phyloP scores from a whole-genome alignment of 2,888 invertebrate genomes.

The Hypolimnas misippus region DNA sequence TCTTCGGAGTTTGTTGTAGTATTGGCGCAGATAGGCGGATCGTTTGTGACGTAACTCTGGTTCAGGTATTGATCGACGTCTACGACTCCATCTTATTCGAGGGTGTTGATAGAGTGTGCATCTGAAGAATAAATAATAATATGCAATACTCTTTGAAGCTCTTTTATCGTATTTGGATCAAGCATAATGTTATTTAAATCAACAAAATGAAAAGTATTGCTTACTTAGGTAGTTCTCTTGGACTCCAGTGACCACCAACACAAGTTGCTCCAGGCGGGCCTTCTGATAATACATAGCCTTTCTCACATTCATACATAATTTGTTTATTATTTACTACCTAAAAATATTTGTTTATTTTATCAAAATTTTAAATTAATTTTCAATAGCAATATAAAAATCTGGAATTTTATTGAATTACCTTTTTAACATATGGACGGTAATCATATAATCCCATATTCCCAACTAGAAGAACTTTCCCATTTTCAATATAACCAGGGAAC shows the following conservation, averaged over 20 bases:
- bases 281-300: conserved; percentile 93
- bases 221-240: conserved; percentile 91
- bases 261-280: conserved; percentile 98
- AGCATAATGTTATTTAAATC: neutral
- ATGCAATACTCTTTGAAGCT: too few species aligned
- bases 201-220: conserved; percentile 30
- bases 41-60: conserved; percentile 69
- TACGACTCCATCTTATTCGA: conserved; percentile 91
- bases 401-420: conserved; percentile 86
- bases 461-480: conserved; percentile 95
- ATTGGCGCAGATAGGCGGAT: conserved; percentile 71
- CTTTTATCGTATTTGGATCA: too few species aligned
- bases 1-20: conserved; percentile 66
- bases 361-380: too few species aligned
- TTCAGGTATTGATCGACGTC: conserved; percentile 82
- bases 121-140: conserved; percentile 57
- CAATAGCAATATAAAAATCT: too few species aligned
- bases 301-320: conserved; percentile 97
- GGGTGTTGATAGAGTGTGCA: conserved; percentile 95
- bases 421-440: conserved; percentile 96
- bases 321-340: conserved; percentile 94
- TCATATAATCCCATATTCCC: conserved; percentile 98
- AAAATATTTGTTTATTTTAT: too few species aligned
- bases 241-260: conserved; percentile 97
- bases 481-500: conserved; percentile 94